Evolutionary conservation across 2,797 vertebrate species (phyloP).

Genomic region (Coreius guichenoti): DNA sequence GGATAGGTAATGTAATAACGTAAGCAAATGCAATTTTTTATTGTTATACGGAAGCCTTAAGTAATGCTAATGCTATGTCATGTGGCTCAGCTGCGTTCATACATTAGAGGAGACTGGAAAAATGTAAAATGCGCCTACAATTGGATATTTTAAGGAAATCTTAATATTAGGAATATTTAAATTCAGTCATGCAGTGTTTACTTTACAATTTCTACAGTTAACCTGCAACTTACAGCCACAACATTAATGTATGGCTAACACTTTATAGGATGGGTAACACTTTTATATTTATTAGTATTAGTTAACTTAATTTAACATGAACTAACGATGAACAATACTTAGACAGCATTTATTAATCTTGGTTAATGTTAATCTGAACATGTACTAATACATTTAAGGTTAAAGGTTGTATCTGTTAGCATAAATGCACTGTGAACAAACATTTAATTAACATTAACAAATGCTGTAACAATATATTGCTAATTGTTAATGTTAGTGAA

Average conservation of each 20-base stretch:
- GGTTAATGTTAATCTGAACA: neutral
- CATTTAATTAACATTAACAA: neutral
- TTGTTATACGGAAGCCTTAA: neutral
- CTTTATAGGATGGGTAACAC: neutral
- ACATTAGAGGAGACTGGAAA: neutral
- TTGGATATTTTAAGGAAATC: neutral
- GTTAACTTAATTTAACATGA: too few species aligned
- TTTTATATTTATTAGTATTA: too few species aligned
- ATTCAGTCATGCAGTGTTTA: neutral
- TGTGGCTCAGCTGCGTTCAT: neutral
- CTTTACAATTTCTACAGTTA: neutral
- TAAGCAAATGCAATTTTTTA: neutral
- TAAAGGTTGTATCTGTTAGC: neutral
- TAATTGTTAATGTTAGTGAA: neutral
- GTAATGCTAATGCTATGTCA: neutral
- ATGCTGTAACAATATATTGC: neutral
- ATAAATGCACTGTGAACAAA: neutral
- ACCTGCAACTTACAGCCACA: neutral
- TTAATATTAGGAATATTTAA: neutral
- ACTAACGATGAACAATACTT: too few species aligned
- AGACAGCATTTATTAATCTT: neutral
- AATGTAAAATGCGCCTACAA: neutral
- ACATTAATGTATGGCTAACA: neutral
- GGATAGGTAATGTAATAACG: fast-evolving
- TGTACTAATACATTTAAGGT: neutral